phyloP scores from a whole-genome alignment of 2,797 vertebrate genomes.

The Poeciliopsis paucimaculata region DNA sequence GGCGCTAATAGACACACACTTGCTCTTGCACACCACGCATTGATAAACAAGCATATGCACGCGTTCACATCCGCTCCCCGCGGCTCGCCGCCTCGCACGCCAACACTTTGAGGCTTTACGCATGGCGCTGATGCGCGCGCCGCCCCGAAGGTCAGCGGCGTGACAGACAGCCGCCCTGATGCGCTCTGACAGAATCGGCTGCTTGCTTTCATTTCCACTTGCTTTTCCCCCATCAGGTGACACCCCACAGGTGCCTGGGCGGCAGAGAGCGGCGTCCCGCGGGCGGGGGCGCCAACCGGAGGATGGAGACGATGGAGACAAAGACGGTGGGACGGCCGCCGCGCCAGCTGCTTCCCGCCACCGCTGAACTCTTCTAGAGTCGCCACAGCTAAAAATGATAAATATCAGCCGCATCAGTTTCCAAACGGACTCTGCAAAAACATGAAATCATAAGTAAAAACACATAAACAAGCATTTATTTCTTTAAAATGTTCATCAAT shows the following conservation, averaged over 20 bases:
- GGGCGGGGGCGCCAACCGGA: slow-evolving; percentile 50
- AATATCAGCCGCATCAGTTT: slow-evolving; percentile 52
- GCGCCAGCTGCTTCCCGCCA: slow-evolving; percentile 77
- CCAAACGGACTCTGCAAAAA: slow-evolving; percentile 29
- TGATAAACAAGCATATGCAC: slow-evolving; percentile 75
- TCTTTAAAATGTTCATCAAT: too few relatives aligned
- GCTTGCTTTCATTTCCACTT: slow-evolving; percentile 83
- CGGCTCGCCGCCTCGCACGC: slow-evolving; percentile 75
- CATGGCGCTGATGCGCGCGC: slow-evolving; percentile 44
- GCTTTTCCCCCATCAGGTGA: slow-evolving; percentile 80
- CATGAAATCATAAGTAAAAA: too few relatives aligned
- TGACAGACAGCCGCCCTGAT: slow-evolving; percentile 82
- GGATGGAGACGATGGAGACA: slow-evolving; percentile 44
- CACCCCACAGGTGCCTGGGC: slow-evolving; percentile 81
- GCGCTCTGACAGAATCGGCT: slow-evolving; percentile 79
- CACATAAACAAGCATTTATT: too few relatives aligned
- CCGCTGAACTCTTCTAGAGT: slow-evolving; percentile 46
- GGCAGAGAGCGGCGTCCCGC: slow-evolving; percentile 66
- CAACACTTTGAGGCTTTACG: slow-evolving; percentile 58
- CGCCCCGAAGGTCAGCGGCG: slow-evolving; percentile 74
- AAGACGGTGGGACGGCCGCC: slow-evolving; percentile 27
- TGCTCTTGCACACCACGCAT: slow-evolving; percentile 67
- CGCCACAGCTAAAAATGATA: slow-evolving; percentile 29
- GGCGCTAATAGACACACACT: slow-evolving; percentile 74
- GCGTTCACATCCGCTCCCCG: slow-evolving; percentile 67